Evolutionary conservation across 2,797 vertebrate species (phyloP), one percentile per base, ranked within the genome.

Genomic region (Ceryle rudis): DNA sequence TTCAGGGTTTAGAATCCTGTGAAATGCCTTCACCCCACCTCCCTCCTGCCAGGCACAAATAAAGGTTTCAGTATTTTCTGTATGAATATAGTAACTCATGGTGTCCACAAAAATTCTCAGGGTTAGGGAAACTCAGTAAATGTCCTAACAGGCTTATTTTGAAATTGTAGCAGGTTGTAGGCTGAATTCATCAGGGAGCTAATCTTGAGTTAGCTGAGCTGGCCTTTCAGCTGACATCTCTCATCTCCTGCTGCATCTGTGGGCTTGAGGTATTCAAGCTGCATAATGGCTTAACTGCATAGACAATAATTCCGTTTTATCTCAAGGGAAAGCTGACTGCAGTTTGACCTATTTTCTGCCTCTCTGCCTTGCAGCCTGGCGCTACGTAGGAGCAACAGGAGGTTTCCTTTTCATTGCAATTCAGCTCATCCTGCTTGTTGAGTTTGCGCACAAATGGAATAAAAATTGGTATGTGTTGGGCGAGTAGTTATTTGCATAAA

Each of bases 361-460:
- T 90, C 33, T 87, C 51, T 97, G 72, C 81, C 74, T 96, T 95
- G 81, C 98, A 99, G 99, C 98, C 73, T 99, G 99, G 99, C 99
- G 99, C 87, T 99, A 99, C 2, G 97, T 99, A 11, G 99, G 99
- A 77, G 99, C 99, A 6, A 2, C 5, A 4, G 99, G 99, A n/a
- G 99, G 98, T 3, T 98, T 98, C 94, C 0, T 99, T 37, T 99
- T 99, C 95, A 98, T 99, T 74, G 89, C 98, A 70, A 99, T 99
- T 97, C 99, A 99, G 96, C 99, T 99, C 78, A 98, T 99, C 97
- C 96, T 99, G 79, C 97, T 99, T 83, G 99, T 99, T 97, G 99
- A 99, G 96, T 99, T 99, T 39, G 99, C 99, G 22, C 99, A 99
- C 97, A 99, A 99, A 93, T 99, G 99, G 99, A 99, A 99, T 98